Evolutionary conservation across 2,888 invertebrate species (phyloP).

Genomic region (Drosophila mimica): DNA sequence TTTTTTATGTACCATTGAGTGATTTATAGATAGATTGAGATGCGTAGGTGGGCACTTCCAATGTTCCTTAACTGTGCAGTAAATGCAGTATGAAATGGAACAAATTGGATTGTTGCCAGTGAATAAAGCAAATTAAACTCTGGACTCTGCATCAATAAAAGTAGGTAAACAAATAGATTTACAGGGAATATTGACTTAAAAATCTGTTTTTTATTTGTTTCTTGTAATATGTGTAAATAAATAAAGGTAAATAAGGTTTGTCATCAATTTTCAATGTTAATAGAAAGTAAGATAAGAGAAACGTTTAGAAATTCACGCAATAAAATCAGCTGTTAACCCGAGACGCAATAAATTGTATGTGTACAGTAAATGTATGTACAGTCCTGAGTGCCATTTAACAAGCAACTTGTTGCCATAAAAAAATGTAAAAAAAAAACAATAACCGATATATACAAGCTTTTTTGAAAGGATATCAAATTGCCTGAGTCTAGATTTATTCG

Average conservation of each 20-base stretch:
- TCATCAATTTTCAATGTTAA: background rate
- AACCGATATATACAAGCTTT: background rate
- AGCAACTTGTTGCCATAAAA: background rate
- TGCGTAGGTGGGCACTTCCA: constrained; percentile 1
- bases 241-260: too few relatives aligned
- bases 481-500: background rate
- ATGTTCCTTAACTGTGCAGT: background rate
- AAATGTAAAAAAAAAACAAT: background rate
- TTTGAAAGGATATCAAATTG: constrained; percentile 7
- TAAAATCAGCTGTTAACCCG: background rate
- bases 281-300: background rate
- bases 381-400: background rate
- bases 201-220: too few relatives aligned
- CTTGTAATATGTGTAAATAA: too few relatives aligned
- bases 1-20: constrained; percentile 31
- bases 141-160: background rate
- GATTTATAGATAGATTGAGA: constrained; percentile 29
- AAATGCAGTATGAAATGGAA: background rate
- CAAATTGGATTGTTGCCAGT: background rate
- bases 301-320: background rate
- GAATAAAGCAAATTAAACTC: background rate
- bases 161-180: background rate
- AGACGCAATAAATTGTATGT: background rate
- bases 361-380: background rate
- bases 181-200: background rate